These are phyloP conservation scores for Hypotaenidia okinawae DNA, from an alignment of 2,797 vertebrate species.

Conservation along the genomic window DNA sequence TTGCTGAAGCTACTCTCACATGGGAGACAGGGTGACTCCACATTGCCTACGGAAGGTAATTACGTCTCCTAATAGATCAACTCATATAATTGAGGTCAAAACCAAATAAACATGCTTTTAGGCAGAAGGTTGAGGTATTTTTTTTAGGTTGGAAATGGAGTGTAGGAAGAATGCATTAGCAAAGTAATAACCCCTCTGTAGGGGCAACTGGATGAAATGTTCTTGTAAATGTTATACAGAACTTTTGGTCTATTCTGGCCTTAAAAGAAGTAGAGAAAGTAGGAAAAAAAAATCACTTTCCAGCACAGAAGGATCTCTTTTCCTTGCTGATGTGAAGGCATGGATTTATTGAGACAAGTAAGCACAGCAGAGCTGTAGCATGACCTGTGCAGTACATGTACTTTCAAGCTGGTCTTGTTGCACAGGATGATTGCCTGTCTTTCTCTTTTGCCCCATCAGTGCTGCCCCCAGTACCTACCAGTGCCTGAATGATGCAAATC, in stretches of 20 bases:
- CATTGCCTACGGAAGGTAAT: not conserved
- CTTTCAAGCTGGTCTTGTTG: not conserved
- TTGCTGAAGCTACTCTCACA: not conserved
- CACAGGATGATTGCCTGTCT: not conserved
- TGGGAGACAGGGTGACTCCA: not conserved
- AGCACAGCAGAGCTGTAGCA: not conserved
- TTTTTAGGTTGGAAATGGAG: not conserved
- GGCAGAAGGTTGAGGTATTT: not conserved
- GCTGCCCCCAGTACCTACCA: not conserved
- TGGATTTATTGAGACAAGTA: not conserved
- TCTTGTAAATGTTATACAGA: not conserved
- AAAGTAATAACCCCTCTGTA: slow-evolving; percentile 2
- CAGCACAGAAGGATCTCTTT: not conserved
- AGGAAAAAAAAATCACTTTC: not conserved
- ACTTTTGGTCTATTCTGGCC: not conserved
- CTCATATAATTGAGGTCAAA: not conserved
- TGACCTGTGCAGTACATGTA: not conserved
- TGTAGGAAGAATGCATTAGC: slow-evolving; percentile 41
- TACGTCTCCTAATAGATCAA: not conserved
- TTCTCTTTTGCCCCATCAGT: not conserved
- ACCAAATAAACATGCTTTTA: not conserved
- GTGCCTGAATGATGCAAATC: not conserved
- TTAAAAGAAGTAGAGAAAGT: not conserved
- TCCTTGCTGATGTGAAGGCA: not conserved
- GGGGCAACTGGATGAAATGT: slow-evolving; percentile 9